Conservation (phyloP, 2,888 invertebrate genomes). For the Fissipunctia ypsillon region DNA sequence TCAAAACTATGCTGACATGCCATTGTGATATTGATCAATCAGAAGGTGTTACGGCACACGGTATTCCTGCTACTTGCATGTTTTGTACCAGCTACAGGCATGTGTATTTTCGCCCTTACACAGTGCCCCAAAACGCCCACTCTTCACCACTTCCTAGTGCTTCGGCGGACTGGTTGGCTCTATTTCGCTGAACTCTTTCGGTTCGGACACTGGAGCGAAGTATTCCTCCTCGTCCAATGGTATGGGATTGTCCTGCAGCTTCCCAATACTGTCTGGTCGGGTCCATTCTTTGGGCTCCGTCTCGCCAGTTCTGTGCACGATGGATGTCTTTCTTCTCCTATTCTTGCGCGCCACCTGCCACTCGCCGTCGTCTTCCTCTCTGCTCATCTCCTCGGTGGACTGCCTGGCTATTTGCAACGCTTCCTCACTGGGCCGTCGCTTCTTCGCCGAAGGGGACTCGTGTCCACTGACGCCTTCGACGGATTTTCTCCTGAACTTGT, state of each 20-base stretch:
- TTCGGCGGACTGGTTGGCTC: constrained; percentile 72
- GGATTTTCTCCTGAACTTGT: constrained; percentile 91
- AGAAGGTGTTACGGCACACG: too few species aligned
- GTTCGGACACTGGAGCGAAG: constrained; percentile 87
- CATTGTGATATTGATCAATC: too few species aligned
- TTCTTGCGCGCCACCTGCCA: constrained; percentile 88
- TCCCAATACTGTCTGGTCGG: constrained; percentile 81
- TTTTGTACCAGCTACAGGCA: too few species aligned
- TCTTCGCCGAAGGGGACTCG: constrained; percentile 89
- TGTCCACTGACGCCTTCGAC: constrained; percentile 92
- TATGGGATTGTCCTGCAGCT: constrained; percentile 88
- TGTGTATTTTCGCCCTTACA: too few species aligned
- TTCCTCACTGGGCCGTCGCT: constrained; percentile 94
- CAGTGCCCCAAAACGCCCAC: too few species aligned
- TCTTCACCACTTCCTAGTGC: too few species aligned
- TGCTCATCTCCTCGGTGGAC: constrained; percentile 89
- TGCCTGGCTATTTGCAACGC: constrained; percentile 91
- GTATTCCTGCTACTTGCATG: too few species aligned
- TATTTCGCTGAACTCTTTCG: constrained; percentile 81
- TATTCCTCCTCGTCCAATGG: constrained; percentile 90
- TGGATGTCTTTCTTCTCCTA: constrained; percentile 87
- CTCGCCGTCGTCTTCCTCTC: constrained; percentile 86
- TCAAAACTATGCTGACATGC: too few species aligned
- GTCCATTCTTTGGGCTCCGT: constrained; percentile 80
- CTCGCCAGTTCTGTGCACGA: constrained; percentile 83